Evolutionary conservation across 2,797 vertebrate species (phyloP), one percentile per base, ranked within the genome.

Genomic region (Cheirogaleus major): DNA sequence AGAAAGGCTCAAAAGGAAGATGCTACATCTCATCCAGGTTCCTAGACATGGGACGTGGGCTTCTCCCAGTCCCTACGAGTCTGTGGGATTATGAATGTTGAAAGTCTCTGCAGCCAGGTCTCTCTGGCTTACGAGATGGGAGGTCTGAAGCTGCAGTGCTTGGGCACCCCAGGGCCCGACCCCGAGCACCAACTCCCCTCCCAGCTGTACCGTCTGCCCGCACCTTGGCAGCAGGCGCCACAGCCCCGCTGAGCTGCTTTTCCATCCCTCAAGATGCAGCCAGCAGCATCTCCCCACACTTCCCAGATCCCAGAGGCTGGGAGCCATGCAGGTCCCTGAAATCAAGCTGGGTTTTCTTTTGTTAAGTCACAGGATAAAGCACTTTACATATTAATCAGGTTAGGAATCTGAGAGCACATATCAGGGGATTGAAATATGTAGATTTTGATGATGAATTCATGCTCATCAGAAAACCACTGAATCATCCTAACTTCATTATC

Each of bases 401-500:
- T 96, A 97, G 96, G 88, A 97, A 96, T 97, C 93, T 80, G 96
- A 95, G 93, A 95, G 93, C 76, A 95, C 95, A 80, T 97, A 97
- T 96, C 95, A 97, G 38, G 97, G 97, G 95, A 98, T 52, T 98
- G 96, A 96, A 98, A 98, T 97, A 98, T 98, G 98, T 93, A 98
- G 98, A 98, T 98, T 97, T 86, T 83, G 96, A 97, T 97, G 96
- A 98, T 97, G 97, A 98, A 97, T 97, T 97, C 97, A 93, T 5
- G 91, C 96, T 98, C 98, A 98, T 98, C 97, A 98, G 97, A 97
- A 98, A 97, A 96, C 97, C 93, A 97, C 96, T 96, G 98, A 97
- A 97, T 98, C 98, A 97, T 97, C 96, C 94, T 97, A 97, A 97
- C 97, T 98, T 98, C 97, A 97, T 98, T 97, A 98, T 97, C 96